Evolutionary conservation across 2,113 vertebrate species (phyloP).

Genomic region (Alligator sinensis): DNA sequence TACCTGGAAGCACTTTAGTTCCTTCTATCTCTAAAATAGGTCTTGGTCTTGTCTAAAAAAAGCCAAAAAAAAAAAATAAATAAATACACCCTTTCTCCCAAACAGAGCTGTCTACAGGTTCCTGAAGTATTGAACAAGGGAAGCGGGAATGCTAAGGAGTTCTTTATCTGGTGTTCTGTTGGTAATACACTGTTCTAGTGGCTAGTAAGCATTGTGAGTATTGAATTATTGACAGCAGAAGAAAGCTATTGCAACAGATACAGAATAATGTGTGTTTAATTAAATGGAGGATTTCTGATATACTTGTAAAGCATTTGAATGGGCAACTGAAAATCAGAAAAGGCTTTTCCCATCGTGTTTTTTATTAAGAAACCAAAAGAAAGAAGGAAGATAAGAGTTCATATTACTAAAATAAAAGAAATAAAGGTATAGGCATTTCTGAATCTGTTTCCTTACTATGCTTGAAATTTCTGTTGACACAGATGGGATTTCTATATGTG

Average conservation of each 20-base stretch:
- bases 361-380: not conserved
- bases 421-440: not conserved
- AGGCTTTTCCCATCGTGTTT: not conserved
- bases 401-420: not conserved
- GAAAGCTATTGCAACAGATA: not conserved
- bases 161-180: not conserved
- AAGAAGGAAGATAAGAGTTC: not conserved
- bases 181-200: not conserved
- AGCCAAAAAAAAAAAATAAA: not conserved
- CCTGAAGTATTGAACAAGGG: not conserved
- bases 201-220: rapidly evolving
- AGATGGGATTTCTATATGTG: not conserved
- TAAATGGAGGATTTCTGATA: not conserved
- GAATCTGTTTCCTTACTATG: not conserved
- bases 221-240: not conserved
- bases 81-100: not conserved
- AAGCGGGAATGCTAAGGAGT: not conserved
- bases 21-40: not conserved
- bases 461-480: not conserved
- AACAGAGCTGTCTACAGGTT: not conserved
- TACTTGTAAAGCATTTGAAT: not conserved
- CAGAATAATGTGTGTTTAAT: not conserved
- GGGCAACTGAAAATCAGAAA: not conserved
- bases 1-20: not conserved
- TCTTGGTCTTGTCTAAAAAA: not conserved